phyloP scores from a whole-genome alignment of 2,113 vertebrate genomes.

The Brienomyrus longianalis region DNA sequence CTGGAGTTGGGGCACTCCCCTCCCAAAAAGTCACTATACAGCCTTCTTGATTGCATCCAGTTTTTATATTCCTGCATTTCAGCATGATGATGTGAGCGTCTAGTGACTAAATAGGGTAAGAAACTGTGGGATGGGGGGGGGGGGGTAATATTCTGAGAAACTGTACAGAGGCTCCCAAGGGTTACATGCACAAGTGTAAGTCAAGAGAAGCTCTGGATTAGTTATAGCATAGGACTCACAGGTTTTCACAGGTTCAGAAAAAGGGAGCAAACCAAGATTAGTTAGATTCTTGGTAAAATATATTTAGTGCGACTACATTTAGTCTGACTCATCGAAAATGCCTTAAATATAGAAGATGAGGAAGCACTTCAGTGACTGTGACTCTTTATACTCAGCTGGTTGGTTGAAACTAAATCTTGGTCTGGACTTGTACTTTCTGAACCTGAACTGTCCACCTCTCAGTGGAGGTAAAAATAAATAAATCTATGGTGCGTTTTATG shows the following conservation, averaged over 20 bases:
- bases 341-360: background rate
- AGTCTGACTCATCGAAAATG: background rate
- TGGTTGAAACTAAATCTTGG: background rate
- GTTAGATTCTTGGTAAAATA: background rate
- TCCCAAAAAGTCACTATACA: background rate
- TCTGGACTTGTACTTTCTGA: background rate
- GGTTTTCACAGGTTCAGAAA: background rate
- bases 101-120: constrained; percentile 59
- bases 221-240: background rate
- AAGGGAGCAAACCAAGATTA: background rate
- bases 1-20: background rate
- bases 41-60: constrained; percentile 36
- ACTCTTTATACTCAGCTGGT: background rate
- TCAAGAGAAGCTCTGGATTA: background rate
- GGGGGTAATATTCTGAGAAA: background rate
- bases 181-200: background rate
- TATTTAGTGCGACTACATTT: background rate
- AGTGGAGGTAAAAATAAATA: background rate
- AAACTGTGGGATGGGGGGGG: constrained; percentile 14
- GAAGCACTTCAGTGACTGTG: background rate
- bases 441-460: background rate
- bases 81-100: constrained; percentile 66
- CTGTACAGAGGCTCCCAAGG: background rate
- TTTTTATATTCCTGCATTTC: constrained; percentile 54
- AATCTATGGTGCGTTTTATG: background rate